These are phyloP conservation scores for Aphidius gifuensis DNA, from an alignment of 1,140 invertebrate species.

Conservation along the genomic window DNA sequence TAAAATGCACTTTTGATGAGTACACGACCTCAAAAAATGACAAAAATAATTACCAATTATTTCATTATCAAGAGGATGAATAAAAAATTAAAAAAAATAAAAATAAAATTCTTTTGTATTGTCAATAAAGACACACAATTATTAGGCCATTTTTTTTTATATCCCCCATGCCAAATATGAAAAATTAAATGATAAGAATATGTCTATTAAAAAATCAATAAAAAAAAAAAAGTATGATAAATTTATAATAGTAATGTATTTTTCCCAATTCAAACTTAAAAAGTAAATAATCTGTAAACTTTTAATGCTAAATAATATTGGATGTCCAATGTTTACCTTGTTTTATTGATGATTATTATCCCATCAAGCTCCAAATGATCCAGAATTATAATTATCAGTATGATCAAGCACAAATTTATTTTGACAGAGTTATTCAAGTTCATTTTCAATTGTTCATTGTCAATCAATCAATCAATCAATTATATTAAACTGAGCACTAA, in stretches of 20 bases:
- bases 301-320: conserved; percentile 23
- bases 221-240: conserved; percentile 14
- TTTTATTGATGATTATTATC: not conserved
- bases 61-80: too few relatives aligned
- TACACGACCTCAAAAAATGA: too few relatives aligned
- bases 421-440: too few relatives aligned
- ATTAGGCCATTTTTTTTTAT: conserved; percentile 23
- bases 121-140: not conserved
- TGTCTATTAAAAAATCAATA: conserved; percentile 13
- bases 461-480: too few relatives aligned
- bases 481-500: too few relatives aligned
- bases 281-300: conserved; percentile 20
- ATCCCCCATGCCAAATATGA: conserved; percentile 5
- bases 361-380: not conserved
- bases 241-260: conserved; percentile 26
- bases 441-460: too few relatives aligned
- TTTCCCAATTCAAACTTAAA: conserved; percentile 23
- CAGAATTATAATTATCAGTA: not conserved
- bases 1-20: too few relatives aligned
- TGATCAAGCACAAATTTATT: not conserved
- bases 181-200: conserved; percentile 19
- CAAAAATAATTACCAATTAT: too few relatives aligned
- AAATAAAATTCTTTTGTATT: not conserved
- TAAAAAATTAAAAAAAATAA: too few relatives aligned
- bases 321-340: conserved; percentile 24